Conservation (phyloP, 2,797 vertebrate genomes). For the Sylvilagus floridanus region DNA sequence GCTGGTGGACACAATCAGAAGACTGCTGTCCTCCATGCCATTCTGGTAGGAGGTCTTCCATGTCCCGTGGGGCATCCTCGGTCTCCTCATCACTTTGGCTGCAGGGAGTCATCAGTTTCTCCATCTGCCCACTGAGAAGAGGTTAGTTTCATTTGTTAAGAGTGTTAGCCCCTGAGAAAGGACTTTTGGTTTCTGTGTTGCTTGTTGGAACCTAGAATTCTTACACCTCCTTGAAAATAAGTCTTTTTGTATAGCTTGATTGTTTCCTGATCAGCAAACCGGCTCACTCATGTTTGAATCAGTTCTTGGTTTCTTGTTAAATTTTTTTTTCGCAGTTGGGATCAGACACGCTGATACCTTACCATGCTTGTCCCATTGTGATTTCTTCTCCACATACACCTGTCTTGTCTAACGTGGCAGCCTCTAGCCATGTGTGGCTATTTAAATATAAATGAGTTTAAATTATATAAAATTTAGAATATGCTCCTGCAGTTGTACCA, state of each 20-base stretch:
- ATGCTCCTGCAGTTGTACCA: neutral
- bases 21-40: neutral
- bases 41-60: neutral
- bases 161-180: neutral
- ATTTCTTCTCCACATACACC: neutral
- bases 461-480: constrained; percentile 36
- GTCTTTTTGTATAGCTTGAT: constrained; percentile 10
- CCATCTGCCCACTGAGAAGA: neutral
- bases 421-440: neutral
- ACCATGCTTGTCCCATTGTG: neutral
- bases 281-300: constrained; percentile 13
- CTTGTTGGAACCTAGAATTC: constrained; percentile 46
- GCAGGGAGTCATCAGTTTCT: neutral
- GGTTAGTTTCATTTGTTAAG: neutral
- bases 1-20: fast-evolving
- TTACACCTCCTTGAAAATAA: constrained; percentile 45
- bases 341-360: neutral
- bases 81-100: neutral
- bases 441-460: constrained; percentile 33
- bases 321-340: neutral
- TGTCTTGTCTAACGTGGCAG: neutral
- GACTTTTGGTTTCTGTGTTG: constrained; percentile 7
- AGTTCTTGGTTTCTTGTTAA: neutral
- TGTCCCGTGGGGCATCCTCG: neutral
- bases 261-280: constrained; percentile 62